Evolutionary conservation across 2,797 vertebrate species (phyloP).

Genomic region (Gymnoscopelus braueri): DNA sequence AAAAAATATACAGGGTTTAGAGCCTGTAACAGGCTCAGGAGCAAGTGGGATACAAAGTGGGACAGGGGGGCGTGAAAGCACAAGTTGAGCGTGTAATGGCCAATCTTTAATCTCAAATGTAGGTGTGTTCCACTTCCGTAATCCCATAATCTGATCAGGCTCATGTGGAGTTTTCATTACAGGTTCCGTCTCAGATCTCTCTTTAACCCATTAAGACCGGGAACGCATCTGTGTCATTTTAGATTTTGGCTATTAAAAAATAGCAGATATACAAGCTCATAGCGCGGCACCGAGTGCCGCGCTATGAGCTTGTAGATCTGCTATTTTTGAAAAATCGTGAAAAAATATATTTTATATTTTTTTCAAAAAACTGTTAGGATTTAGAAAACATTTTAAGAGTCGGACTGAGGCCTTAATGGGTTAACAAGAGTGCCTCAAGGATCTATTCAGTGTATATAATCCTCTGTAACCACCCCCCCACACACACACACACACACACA

Average conservation of each 20-base stretch:
- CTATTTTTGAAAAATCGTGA: too few species aligned
- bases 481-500: too few species aligned
- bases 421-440: slow-evolving; percentile 61
- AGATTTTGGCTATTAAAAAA: too few species aligned
- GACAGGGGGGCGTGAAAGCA: slow-evolving; percentile 34
- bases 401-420: too few species aligned
- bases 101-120: slow-evolving; percentile 75
- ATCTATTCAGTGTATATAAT: slow-evolving; percentile 42
- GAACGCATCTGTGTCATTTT: too few species aligned
- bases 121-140: slow-evolving; percentile 66
- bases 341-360: too few species aligned
- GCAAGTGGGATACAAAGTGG: slow-evolving; percentile 58
- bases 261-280: too few species aligned
- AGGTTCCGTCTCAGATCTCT: slow-evolving; percentile 70
- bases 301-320: too few species aligned
- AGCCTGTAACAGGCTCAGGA: slow-evolving; percentile 57
- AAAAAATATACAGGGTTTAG: slow-evolving; percentile 25
- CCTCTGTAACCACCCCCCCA: slow-evolving; percentile 52
- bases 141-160: slow-evolving; percentile 74
- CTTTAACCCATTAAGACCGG: too few species aligned
- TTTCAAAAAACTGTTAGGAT: too few species aligned
- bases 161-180: slow-evolving; percentile 71
- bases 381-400: too few species aligned
- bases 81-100: slow-evolving; percentile 70
- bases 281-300: too few species aligned